Evolutionary conservation across 1,140 invertebrate species (phyloP), one percentile per base, ranked within the genome.

Genomic region (Philopotamus ludificatus): DNA sequence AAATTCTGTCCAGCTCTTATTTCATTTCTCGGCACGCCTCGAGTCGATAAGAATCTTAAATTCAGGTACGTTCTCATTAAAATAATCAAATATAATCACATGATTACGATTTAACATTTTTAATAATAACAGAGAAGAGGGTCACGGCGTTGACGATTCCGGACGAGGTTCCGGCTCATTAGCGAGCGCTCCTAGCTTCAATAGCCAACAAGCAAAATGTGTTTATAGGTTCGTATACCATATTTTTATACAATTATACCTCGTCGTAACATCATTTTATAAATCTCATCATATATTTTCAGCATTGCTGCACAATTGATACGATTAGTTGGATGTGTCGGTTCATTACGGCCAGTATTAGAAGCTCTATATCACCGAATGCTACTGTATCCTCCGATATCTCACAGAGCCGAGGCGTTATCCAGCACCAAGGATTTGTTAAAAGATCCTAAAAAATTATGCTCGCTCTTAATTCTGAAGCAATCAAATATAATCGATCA

Each of bases 351-450:
- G 15, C 93, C 94, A 12, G 93, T 95, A 39, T 77, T 97, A 60
- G 93, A 97, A 75, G 94, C 93, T 0, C 81, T 97, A 1, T 96
- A 95, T 75, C 93, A 96, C 78, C 82, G 93, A 28, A 95, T 96
- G 90, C 77, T 96, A 0, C 78, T 96, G 0, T 90, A 95, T 77
- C 92, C 93, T 21, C 89, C 90, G 0, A 87, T 92, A 0, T 82
- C 88, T 39, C 92, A 94, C 76, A 85, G 94, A 34, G 80, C 92
- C 2, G 93, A 96, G 73, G 89, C 93, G 0, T 74, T 97, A 7
- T 87, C 91, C 69, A 91, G 92, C 67, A 81, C 93, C 1, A 86
- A 88, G 67, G 83, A 92, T 34, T 80, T 89, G 39, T 75, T 93
- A 0, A 84, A 86, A 34, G 87, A 89, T 72, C 90, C 90, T 68